Evolutionary conservation across 2,888 invertebrate species (phyloP).

Genomic region (Drosophila longiperda): DNA sequence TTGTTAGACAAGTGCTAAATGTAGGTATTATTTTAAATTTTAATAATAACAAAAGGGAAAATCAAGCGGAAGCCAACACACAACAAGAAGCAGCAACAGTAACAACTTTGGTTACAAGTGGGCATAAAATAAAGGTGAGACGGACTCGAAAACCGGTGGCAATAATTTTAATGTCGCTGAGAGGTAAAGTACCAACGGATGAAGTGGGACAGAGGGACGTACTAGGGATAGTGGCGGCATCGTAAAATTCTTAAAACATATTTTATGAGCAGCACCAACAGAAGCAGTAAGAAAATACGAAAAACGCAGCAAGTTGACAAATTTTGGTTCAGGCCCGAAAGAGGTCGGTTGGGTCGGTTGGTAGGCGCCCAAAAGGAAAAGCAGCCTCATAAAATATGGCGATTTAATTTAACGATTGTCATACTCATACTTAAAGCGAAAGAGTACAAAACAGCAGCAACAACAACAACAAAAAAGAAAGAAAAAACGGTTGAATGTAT

Average conservation of each 20-base stretch:
- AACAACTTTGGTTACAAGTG: conserved; percentile 54
- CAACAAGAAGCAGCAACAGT: conserved; percentile 34
- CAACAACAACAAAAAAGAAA: conserved; percentile 8
- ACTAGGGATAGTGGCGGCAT: conserved; percentile 62
- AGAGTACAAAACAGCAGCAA: conserved; percentile 31
- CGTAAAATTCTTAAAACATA: conserved; percentile 81
- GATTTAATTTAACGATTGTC: conserved; percentile 80
- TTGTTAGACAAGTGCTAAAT: conserved; percentile 76
- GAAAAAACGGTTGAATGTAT: conserved; percentile 25
- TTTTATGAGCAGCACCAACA: conserved; percentile 63
- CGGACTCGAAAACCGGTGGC: conserved; percentile 73
- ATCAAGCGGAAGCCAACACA: conserved; percentile 70
- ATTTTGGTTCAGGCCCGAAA: conserved; percentile 68
- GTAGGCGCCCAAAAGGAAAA: conserved; percentile 78
- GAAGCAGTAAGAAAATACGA: conserved; percentile 62
- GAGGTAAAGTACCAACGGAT: conserved; percentile 45
- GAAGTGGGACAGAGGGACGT: conserved; percentile 23
- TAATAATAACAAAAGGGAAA: conserved; percentile 76
- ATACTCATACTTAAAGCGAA: conserved; percentile 58
- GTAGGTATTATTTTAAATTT: conserved; percentile 64
- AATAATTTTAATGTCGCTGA: conserved; percentile 71
- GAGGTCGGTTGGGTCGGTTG: conserved; percentile 60
- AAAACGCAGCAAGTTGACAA: conserved; percentile 77
- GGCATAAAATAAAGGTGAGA: conserved; percentile 76
- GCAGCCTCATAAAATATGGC: conserved; percentile 75